Evolutionary conservation across 2,797 vertebrate genomes (phyloP).

Genomic region (Furcifer pardalis): DNA sequence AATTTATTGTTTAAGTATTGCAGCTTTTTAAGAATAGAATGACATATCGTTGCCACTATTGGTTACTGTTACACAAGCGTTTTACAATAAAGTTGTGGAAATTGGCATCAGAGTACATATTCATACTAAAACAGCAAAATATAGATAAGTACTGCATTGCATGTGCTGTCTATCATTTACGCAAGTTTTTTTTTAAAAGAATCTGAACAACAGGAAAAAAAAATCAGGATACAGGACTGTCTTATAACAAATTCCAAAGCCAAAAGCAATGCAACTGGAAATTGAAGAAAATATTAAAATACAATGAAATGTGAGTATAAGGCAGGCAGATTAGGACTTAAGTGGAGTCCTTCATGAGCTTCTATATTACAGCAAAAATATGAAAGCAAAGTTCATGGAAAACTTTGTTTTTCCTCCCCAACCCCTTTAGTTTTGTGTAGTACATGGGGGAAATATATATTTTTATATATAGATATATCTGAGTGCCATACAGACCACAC

Average conservation of each 20-base stretch:
- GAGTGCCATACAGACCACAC: slow-evolving; percentile 25
- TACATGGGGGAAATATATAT: slow-evolving; percentile 54
- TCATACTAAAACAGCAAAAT: slow-evolving; percentile 71
- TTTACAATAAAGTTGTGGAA: slow-evolving; percentile 75
- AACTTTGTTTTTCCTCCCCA: slow-evolving; percentile 40
- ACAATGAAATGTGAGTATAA: slow-evolving; percentile 63
- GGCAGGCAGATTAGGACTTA: slow-evolving; percentile 66
- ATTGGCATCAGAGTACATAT: slow-evolving; percentile 74
- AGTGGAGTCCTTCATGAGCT: slow-evolving; percentile 66
- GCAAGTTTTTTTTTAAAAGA: slow-evolving; percentile 58
- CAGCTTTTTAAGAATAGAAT: slow-evolving; percentile 73
- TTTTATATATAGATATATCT: slow-evolving; percentile 8
- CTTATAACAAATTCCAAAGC: slow-evolving; percentile 74
- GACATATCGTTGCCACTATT: slow-evolving; percentile 76
- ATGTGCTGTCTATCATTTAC: slow-evolving; percentile 73
- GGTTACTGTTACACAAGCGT: slow-evolving; percentile 77
- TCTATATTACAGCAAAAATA: slow-evolving; percentile 67
- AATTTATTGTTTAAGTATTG: slow-evolving; percentile 85
- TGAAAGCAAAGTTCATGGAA: slow-evolving; percentile 60
- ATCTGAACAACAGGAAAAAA: slow-evolving; percentile 53
- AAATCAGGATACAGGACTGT: slow-evolving; percentile 69
- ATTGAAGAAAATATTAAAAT: slow-evolving; percentile 67
- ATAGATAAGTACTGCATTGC: slow-evolving; percentile 73
- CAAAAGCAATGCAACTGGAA: slow-evolving; percentile 69
- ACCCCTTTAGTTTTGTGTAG: slow-evolving; percentile 53